Base-by-base conservation (phyloP, 2,113 vertebrate genomes). In the Callorhinus ursinus region DNA sequence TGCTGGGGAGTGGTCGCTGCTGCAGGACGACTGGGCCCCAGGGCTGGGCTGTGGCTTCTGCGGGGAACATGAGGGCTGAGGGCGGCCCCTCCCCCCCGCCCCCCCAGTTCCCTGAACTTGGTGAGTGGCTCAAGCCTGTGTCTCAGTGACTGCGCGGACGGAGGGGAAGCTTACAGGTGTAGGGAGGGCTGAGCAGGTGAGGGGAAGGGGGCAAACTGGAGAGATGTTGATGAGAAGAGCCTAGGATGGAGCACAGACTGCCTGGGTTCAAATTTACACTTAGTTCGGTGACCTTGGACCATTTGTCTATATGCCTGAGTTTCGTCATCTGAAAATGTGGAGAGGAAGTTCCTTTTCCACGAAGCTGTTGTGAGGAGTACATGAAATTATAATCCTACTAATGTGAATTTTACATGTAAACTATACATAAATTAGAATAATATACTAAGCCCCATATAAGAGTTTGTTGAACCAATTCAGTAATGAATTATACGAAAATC, bases 11-110 rank as follows among this genome's bases (percentile, higher is more conserved):
- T 99, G 99, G 97, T 99, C 99, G 0, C 99, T 99, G 98, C 99
- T 99, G 98, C 99, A 99, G 0, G 99, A 99, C 0, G 99, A 99
- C 61, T 99, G 99, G 86, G 99, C 99, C 0, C 99, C 99, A 0
- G 99, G 99, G 88, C 99, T 99, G 71, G 99, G 99, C 96, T 99
- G 99, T 0, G 99, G 99, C 98, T 99, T 99, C 99, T 99, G 95
- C 72, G 79, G 86, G 46, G 55, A 81, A 97, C 42, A 88, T 0
- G n/a, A 95, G 7, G 36, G 65, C 55, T 67, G 74, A 22, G 80
- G 24, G 19, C 2, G 18, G 55, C 33, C 46, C 24, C 15, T 31
- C 53, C 31, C 16, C 51, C 42, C n/a, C n/a, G 59, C 21, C 71
- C 77, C 69, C 67, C 67, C 36, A 84, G 84, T 42, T 65, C 63